phyloP scores from a whole-genome alignment of 2,888 invertebrate genomes.

The Mythimna loreyi region DNA sequence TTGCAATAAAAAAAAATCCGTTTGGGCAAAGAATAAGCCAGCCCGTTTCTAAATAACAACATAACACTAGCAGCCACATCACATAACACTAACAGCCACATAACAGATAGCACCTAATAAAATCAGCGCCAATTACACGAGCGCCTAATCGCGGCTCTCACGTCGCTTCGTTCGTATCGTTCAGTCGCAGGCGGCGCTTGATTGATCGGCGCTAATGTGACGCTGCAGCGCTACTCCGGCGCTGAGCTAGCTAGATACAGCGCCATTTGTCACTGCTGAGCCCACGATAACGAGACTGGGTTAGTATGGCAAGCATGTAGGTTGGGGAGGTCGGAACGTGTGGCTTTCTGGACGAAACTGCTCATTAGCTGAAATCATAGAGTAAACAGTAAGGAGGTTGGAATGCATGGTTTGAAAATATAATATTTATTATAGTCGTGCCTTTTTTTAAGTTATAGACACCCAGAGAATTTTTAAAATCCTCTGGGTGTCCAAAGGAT shows the following conservation, averaged over 20 bases:
- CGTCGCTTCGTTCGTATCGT: conserved; percentile 48
- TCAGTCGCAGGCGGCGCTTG: conserved; percentile 72
- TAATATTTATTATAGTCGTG: too few relatives aligned
- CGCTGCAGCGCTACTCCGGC: conserved; percentile 19
- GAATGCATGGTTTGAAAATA: too few relatives aligned
- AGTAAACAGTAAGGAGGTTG: not conserved
- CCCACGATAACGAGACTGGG: conserved; percentile 40
- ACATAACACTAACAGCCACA: too few relatives aligned
- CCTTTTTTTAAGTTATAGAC: too few relatives aligned
- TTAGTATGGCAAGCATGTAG: conserved; percentile 29
- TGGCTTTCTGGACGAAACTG: conserved; percentile 2
- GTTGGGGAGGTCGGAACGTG: not conserved
- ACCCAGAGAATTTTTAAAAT: too few relatives aligned
- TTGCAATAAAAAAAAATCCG: too few relatives aligned
- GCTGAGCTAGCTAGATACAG: conserved; percentile 20
- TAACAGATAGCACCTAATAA: too few relatives aligned
- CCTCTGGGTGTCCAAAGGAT: too few relatives aligned
- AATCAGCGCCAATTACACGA: too few relatives aligned
- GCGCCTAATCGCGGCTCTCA: conserved; percentile 3
- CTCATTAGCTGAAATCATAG: conserved; percentile 6
- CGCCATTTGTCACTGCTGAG: conserved; percentile 47
- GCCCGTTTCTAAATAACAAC: too few relatives aligned
- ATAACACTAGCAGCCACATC: too few relatives aligned
- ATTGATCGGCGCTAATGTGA: conserved; percentile 76
- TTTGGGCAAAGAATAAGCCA: too few relatives aligned